Evolutionary conservation across 30 jellyfish, hydroid and myxozoan genomes (phyloP).

Genomic region (Clytia hemisphaerica): DNA sequence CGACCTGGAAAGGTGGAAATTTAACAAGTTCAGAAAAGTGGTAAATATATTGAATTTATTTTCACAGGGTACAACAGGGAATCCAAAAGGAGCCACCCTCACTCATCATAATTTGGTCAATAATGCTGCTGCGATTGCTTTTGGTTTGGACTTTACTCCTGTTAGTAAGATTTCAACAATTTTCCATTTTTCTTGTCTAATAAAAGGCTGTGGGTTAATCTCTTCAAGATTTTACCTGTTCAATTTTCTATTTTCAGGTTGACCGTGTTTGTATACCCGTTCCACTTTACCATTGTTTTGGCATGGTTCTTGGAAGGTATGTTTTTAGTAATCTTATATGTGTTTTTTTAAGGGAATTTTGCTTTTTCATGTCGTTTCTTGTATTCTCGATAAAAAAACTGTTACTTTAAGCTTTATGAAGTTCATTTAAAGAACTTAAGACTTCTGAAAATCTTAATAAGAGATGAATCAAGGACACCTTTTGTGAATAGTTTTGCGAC

Average conservation of each 20-base stretch:
- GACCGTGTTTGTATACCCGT: conserved; percentile 73
- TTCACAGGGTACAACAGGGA: conserved; percentile 93
- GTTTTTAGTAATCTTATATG: neutral
- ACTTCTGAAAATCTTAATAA: too few relatives aligned
- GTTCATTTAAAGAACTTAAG: too few relatives aligned
- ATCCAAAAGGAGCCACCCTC: conserved; percentile 84
- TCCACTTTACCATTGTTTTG: conserved; percentile 94
- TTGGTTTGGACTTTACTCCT: conserved; percentile 39
- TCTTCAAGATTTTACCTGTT: too few relatives aligned
- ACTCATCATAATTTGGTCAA: conserved; percentile 80
- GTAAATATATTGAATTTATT: neutral
- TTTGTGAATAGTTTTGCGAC: too few relatives aligned
- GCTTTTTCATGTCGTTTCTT: neutral
- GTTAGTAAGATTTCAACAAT: conserved; percentile 6
- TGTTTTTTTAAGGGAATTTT: neutral
- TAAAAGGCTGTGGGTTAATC: too few relatives aligned
- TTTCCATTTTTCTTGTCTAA: neutral
- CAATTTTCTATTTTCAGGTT: conserved; percentile 5
- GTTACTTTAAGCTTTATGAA: too few relatives aligned
- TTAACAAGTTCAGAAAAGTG: neutral
- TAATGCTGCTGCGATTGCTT: conserved; percentile 58
- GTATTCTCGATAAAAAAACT: too few relatives aligned
- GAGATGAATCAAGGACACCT: too few relatives aligned
- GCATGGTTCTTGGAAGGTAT: conserved; percentile 90
- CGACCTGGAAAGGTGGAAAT: neutral